phyloP scores from a whole-genome alignment of 2,888 invertebrate genomes.

The Caenorhabditis becei region DNA sequence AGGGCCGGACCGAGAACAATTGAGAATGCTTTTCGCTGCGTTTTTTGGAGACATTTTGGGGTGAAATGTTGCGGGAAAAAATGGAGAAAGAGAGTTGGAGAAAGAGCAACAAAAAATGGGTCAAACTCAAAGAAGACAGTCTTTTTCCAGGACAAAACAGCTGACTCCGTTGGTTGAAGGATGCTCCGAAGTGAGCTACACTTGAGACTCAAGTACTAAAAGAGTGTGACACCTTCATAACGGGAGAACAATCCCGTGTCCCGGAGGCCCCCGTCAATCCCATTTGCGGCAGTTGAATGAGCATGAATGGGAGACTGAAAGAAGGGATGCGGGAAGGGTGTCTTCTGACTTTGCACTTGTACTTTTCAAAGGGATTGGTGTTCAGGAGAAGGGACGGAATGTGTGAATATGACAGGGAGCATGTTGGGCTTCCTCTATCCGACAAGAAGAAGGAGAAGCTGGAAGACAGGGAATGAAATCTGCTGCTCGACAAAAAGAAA shows the following conservation, averaged over 20 bases:
- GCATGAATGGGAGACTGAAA: slow-evolving; percentile 39
- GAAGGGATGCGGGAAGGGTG: not conserved
- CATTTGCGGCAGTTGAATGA: slow-evolving; percentile 62
- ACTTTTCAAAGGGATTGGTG: not conserved
- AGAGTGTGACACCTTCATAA: slow-evolving; percentile 41
- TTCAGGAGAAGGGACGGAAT: not conserved
- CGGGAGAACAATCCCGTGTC: slow-evolving; percentile 39
- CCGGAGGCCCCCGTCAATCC: slow-evolving; percentile 41
- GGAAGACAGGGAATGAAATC: too few species aligned
- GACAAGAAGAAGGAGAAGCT: too few species aligned
- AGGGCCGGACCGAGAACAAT: slow-evolving; percentile 37
- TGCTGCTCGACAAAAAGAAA: too few species aligned
- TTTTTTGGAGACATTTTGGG: not conserved
- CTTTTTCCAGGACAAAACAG: not conserved
- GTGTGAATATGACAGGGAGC: slow-evolving; percentile 1
- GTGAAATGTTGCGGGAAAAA: slow-evolving; percentile 3
- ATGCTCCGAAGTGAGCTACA: not conserved
- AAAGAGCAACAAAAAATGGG: not conserved
- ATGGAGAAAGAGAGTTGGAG: not conserved
- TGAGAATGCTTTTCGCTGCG: slow-evolving; percentile 30
- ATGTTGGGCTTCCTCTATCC: too few species aligned
- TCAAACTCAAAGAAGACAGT: not conserved
- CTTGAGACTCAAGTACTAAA: slow-evolving; percentile 33
- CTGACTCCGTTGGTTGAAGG: slow-evolving; percentile 20
- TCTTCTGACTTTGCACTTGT: slow-evolving; percentile 6